Base-by-base conservation (phyloP, 1,140 invertebrate genomes). In the Heliconius hewitsoni region DNA sequence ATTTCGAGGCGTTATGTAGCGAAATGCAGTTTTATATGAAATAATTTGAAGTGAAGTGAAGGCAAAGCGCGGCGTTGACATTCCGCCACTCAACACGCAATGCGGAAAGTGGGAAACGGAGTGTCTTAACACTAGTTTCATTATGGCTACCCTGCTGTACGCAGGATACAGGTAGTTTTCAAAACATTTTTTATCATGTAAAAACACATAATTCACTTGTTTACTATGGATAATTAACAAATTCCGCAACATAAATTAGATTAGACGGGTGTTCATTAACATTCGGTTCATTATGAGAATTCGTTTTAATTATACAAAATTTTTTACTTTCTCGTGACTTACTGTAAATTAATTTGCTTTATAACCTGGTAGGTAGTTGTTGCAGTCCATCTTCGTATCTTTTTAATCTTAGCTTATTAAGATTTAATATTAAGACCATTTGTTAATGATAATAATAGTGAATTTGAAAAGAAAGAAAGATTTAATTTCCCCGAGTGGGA, bases 251-350 rank as follows among this genome's bases (percentile, higher is more conserved):
- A 66, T n/a, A 76, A 76, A 74, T 79, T 74, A 39, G 0, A 66
- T 66, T 71, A 66, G 71, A 74, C 50, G 50, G 50, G 19, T 18
- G 8, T 13, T 80, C 72, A 80, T 80, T 80, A 80, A 80, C 76
- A 76, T 73, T 71, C 74, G n/a, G 39, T 76, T 66, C 23, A 66
- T 66, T 66, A 66, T 66, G 74, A 66, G 57, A 76, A 42, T 76
- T 70, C 42, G n/a, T 76, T 76, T 42, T 76, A 30, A 76, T 76
- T 76, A 76, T n/a, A 60, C 23, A 30, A 71, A 76, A 37, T 50
- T 60, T 42, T 52, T 34, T 80, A 66, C 79, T 76, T 80, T 80
- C 79, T 76, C 76, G 13, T 60, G 37, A 76, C 70, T 72, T 72
- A 55, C 52, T 50, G 30, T 66, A 27, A 16, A 66, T 27, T 80